These are phyloP conservation scores for Oegoconia quadripuncta DNA, from an alignment of 2,888 invertebrate species.

Conservation along the genomic window DNA sequence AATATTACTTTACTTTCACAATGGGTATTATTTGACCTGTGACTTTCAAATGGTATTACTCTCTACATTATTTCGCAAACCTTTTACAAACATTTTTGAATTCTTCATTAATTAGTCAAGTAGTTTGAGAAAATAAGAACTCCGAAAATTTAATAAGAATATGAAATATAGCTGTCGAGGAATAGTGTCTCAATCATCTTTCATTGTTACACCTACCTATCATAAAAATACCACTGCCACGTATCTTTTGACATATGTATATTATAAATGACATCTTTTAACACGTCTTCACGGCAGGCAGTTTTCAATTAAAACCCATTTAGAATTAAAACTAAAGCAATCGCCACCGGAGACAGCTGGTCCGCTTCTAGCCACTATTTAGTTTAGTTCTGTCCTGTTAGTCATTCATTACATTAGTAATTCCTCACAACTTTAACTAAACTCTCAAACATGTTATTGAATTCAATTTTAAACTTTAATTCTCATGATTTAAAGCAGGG, in stretches of 20 bases:
- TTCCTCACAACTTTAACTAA: slow-evolving; percentile 38
- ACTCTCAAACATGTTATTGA: slow-evolving; percentile 4
- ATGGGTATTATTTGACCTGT: slow-evolving; percentile 20
- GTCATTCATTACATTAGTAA: slow-evolving; percentile 76
- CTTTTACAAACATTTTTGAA: neutral
- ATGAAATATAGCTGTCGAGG: too few relatives aligned
- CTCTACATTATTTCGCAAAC: too few relatives aligned
- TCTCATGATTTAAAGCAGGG: neutral
- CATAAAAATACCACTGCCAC: neutral
- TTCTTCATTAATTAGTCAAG: too few relatives aligned
- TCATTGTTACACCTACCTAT: too few relatives aligned
- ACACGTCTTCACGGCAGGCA: slow-evolving; percentile 49
- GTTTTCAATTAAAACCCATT: slow-evolving; percentile 74
- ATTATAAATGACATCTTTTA: slow-evolving; percentile 39
- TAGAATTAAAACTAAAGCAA: slow-evolving; percentile 71
- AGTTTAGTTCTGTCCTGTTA: slow-evolving; percentile 75
- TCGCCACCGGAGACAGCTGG: slow-evolving; percentile 75
- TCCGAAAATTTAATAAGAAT: too few relatives aligned
- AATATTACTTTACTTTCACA: slow-evolving; percentile 7
- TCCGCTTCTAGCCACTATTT: slow-evolving; percentile 68
- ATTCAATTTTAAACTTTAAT: slow-evolving; percentile 22
- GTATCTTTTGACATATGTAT: slow-evolving; percentile 7
- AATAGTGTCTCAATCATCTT: too few relatives aligned
- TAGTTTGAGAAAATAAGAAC: too few relatives aligned
- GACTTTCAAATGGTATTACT: slow-evolving; percentile 8